phyloP scores from a whole-genome alignment of 2,113 vertebrate genomes.

The Notothenia rossii region DNA sequence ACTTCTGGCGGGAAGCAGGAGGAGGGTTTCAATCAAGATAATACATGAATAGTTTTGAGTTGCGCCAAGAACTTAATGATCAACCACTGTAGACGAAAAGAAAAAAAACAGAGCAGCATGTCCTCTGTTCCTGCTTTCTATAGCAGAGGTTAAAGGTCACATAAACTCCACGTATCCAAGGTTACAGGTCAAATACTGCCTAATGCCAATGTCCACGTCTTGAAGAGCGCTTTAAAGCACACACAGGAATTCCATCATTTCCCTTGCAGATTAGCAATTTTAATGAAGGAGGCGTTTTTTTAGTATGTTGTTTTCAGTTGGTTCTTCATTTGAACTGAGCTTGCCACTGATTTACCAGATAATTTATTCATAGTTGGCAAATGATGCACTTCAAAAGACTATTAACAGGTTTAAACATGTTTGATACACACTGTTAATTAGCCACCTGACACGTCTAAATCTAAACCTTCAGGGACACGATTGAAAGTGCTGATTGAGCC shows the following conservation, averaged over 20 bases:
- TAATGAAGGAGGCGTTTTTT: slow-evolving; percentile 11
- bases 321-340: slow-evolving; percentile 2
- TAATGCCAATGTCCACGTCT: slow-evolving; percentile 38
- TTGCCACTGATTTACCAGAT: slow-evolving; percentile 17
- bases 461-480: slow-evolving; percentile 14
- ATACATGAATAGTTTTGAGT: slow-evolving; percentile 62
- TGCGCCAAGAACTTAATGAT: slow-evolving; percentile 51
- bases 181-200: slow-evolving; percentile 7
- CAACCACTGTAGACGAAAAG: slow-evolving; percentile 32
- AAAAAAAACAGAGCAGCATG: neutral
- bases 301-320: neutral
- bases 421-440: slow-evolving; percentile 48
- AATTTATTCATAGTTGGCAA: slow-evolving; percentile 34
- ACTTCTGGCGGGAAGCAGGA: slow-evolving; percentile 51
- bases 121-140: slow-evolving; percentile 46
- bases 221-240: slow-evolving; percentile 52
- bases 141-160: slow-evolving; percentile 46
- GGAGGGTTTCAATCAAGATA: slow-evolving; percentile 70
- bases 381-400: slow-evolving; percentile 31
- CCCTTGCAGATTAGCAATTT: slow-evolving; percentile 20
- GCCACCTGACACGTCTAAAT: slow-evolving; percentile 26
- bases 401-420: slow-evolving; percentile 50
- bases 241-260: slow-evolving; percentile 27
- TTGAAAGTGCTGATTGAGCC: slow-evolving; percentile 30
- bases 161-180: slow-evolving; percentile 19